Evolutionary conservation across 2,797 vertebrate genomes (phyloP).

Genomic region (Micropoecilia bifurca): DNA sequence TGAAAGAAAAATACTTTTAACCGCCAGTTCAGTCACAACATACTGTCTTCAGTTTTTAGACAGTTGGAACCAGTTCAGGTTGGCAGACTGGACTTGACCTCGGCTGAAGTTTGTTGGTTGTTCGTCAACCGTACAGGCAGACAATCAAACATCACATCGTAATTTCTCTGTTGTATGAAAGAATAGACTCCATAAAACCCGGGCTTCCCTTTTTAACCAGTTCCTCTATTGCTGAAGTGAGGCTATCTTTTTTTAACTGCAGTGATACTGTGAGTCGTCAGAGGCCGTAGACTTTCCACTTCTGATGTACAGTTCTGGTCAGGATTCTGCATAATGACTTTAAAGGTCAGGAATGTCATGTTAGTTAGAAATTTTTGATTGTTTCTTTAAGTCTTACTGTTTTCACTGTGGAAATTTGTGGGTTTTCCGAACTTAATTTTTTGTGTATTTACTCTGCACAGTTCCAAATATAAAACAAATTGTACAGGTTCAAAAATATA

Average conservation of each 20-base stretch:
- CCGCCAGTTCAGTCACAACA: background rate
- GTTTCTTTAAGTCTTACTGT: background rate
- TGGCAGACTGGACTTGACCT: background rate
- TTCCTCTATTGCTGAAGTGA: background rate
- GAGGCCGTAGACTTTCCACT: background rate
- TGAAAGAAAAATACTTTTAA: background rate
- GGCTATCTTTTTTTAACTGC: background rate
- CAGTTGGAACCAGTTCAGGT: background rate
- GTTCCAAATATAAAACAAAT: background rate
- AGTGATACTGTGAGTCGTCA: background rate
- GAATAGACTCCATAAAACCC: background rate
- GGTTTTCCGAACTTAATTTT: background rate
- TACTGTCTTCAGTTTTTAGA: background rate
- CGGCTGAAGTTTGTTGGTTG: background rate
- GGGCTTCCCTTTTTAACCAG: background rate
- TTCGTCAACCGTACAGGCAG: background rate
- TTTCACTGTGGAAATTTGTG: background rate
- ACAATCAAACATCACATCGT: background rate
- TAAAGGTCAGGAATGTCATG: background rate
- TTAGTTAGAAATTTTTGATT: background rate
- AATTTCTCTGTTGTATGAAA: background rate
- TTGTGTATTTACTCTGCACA: background rate
- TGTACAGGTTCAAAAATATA: background rate
- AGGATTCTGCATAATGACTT: background rate
- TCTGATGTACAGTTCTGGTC: background rate